Conservation (phyloP, 2,888 invertebrate genomes). For the Platerodrilus igneus region DNA sequence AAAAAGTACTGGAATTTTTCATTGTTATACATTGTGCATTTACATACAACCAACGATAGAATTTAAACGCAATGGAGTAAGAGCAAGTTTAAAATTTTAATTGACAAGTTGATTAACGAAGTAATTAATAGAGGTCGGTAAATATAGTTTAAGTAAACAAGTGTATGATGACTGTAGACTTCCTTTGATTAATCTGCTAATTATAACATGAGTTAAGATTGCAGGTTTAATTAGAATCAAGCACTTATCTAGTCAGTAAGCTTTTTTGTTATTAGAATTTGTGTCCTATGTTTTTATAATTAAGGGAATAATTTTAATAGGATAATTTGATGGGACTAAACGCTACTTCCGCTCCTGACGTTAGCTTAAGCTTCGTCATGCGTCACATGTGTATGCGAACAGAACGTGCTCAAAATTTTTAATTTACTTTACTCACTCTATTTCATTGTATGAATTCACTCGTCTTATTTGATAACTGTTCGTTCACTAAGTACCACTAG, state of each 20-base stretch:
- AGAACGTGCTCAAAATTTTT: slow-evolving; percentile 23
- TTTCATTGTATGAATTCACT: no score
- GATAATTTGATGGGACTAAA: slow-evolving; percentile 45
- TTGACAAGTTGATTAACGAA: slow-evolving; percentile 17
- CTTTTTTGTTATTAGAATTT: no score
- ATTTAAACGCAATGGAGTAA: no score
- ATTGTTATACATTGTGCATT: no score
- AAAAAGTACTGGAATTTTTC: no score
- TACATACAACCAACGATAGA: no score
- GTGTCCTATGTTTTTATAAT: slow-evolving; percentile 37
- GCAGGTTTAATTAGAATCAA: slow-evolving; percentile 12
- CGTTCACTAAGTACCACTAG: no score
- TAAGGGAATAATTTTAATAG: slow-evolving; percentile 46
- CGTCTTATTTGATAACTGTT: no score
- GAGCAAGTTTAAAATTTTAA: slow-evolving; percentile 9
- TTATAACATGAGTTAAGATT: slow-evolving; percentile 20
- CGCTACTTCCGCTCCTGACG: slow-evolving; percentile 42
- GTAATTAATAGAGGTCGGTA: slow-evolving; percentile 16
- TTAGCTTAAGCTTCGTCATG: slow-evolving; percentile 22
- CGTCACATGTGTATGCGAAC: slow-evolving; percentile 26
- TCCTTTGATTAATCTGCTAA: slow-evolving; percentile 17
- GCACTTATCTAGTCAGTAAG: no score
- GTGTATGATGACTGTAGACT: slow-evolving; percentile 11
- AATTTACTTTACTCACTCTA: no score
- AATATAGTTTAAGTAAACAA: slow-evolving; percentile 14